A percentile compares a stretch with the other conserved stretches of the same genome.
phyloP scores from a whole-genome alignment of 2,113 vertebrate genomes.

The Cricetomys ansorgei region DNA sequence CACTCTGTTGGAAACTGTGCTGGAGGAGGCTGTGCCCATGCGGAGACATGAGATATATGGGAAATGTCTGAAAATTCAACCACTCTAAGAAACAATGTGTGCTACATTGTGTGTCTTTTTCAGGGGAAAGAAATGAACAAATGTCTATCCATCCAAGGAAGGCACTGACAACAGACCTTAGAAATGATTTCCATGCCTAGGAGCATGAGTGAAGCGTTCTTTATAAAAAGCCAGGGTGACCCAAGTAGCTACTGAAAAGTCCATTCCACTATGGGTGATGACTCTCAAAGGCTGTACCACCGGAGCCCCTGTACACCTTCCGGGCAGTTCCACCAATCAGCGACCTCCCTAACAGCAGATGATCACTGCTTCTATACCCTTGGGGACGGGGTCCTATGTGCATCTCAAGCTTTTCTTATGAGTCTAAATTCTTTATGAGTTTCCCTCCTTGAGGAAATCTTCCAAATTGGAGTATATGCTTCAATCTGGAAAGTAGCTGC shows the following conservation, averaged over 20 bases:
- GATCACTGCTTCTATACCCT: not conserved
- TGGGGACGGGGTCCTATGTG: not conserved
- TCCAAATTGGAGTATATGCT: not conserved
- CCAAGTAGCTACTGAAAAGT: not conserved
- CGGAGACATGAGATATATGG: not conserved
- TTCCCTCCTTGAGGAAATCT: not conserved
- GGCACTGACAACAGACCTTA: not conserved
- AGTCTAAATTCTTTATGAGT: not conserved
- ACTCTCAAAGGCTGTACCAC: not conserved
- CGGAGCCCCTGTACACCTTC: not conserved
- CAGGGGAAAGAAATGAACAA: rapidly evolving
- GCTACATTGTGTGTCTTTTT: not conserved
- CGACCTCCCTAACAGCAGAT: not conserved
- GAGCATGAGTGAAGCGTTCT: not conserved
- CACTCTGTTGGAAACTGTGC: not conserved
- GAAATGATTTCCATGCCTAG: not conserved
- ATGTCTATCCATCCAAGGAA: too few relatives aligned
- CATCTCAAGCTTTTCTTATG: not conserved
- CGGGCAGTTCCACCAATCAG: not conserved
- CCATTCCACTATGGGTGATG: not conserved
- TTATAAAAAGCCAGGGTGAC: not conserved
- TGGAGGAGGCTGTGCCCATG: too few relatives aligned
- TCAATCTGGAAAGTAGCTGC: not conserved
- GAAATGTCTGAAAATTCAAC: not conserved
- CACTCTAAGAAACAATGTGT: not conserved